Conservation (phyloP, 1,140 invertebrate genomes). For the Antheraea pernyi region DNA sequence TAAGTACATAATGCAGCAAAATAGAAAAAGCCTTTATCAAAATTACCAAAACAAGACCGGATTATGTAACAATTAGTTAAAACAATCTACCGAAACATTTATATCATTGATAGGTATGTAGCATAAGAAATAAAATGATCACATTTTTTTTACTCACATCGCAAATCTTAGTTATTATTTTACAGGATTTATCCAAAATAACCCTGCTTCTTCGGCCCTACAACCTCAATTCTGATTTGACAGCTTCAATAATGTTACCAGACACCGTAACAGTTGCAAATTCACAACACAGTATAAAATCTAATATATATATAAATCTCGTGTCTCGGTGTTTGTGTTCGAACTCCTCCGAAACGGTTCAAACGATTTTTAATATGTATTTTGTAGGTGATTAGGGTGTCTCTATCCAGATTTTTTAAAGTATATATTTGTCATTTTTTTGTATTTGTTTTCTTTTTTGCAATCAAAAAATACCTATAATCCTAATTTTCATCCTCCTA, state of each 20-base stretch:
- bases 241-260: neutral
- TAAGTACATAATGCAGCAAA: neutral
- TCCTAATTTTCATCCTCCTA: no score
- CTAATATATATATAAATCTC: no score
- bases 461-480: no score
- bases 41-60: slow-evolving; percentile 31
- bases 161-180: neutral
- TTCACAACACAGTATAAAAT: no score
- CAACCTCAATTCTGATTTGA: neutral
- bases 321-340: no score
- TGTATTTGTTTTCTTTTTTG: no score
- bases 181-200: neutral
- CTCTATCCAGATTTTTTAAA: no score
- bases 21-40: neutral
- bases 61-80: slow-evolving; percentile 47
- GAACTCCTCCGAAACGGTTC: no score
- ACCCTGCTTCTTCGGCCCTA: slow-evolving; percentile 13
- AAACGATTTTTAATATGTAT: no score
- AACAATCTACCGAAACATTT: neutral
- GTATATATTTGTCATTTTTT: no score
- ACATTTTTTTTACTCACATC: slow-evolving; percentile 4
- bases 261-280: no score
- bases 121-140: neutral
- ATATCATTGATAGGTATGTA: neutral
- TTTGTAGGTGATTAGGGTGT: no score